A percentile compares a stretch with the other conserved stretches of the same genome.
These are phyloP conservation scores for Fragum fragum DNA, from an alignment of 2,888 invertebrate genomes.

Conservation along the genomic window DNA sequence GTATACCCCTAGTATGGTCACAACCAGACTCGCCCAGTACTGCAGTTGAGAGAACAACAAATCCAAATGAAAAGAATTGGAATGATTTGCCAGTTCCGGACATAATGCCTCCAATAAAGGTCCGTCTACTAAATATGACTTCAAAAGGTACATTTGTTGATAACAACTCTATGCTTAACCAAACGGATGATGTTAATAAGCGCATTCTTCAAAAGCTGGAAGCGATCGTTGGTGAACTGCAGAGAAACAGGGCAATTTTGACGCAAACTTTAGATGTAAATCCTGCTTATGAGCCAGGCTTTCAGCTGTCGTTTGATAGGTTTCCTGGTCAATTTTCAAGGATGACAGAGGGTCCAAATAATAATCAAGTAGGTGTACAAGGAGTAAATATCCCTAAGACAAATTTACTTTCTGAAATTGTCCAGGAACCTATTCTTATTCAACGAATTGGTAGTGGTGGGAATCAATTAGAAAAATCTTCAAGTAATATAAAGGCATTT, in stretches of 20 bases:
- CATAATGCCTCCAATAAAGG: constrained; percentile 21
- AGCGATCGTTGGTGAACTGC: constrained; percentile 20
- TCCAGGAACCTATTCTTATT: constrained; percentile 1
- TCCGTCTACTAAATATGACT: background rate
- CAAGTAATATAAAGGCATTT: too few species aligned
- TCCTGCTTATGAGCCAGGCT: background rate
- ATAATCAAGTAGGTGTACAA: background rate
- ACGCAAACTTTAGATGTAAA: constrained; percentile 12
- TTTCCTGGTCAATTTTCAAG: constrained; percentile 5
- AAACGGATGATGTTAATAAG: constrained; percentile 11
- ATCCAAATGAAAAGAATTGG: background rate
- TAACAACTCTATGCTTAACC: background rate
- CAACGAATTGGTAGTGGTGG: background rate
- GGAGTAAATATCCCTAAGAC: background rate
- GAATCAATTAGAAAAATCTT: background rate
- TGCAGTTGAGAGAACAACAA: background rate
- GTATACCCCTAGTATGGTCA: constrained; percentile 15
- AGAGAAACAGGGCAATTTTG: constrained; percentile 2
- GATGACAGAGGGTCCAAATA: background rate
- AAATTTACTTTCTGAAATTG: constrained; percentile 9
- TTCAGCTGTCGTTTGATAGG: constrained; percentile 7
- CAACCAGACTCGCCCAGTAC: background rate
- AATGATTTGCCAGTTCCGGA: constrained; percentile 19
- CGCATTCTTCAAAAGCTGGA: constrained; percentile 18
- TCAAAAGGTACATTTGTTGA: constrained; percentile 10